Conservation (phyloP, 1,140 invertebrate genomes). For the Pseudomyrmex sp. region DNA sequence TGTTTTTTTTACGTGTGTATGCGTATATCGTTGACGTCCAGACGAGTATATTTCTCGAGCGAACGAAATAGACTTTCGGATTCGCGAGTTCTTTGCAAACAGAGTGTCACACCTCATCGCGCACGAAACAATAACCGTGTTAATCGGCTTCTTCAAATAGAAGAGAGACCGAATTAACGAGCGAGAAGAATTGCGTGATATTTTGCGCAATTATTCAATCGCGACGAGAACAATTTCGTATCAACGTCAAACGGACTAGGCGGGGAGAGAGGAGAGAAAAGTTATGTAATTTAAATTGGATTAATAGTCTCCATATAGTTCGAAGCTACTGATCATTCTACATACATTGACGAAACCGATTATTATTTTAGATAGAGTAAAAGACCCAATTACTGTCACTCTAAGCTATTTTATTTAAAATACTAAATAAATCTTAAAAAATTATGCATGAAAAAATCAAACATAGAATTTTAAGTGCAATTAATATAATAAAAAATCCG, state of each 20-base stretch:
- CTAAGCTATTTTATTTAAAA: no score
- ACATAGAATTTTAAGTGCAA: no score
- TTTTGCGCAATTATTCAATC: conserved; percentile 1
- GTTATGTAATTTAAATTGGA: conserved; percentile 16
- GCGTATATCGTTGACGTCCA: no score
- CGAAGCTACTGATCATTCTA: background rate
- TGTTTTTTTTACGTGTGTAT: no score
- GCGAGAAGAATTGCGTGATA: background rate
- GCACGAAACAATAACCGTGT: conserved; percentile 7
- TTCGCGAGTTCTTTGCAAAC: conserved; percentile 7
- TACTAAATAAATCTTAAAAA: no score
- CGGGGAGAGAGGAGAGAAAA: no score
- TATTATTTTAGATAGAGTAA: no score
- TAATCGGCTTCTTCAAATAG: background rate
- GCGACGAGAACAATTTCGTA: background rate
- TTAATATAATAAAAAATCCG: no score
- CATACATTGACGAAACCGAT: background rate
- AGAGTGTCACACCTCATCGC: background rate
- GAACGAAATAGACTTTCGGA: background rate
- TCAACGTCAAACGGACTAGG: background rate
- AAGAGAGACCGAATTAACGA: background rate
- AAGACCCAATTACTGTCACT: no score
- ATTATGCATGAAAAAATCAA: no score
- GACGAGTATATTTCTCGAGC: conserved; percentile 30
- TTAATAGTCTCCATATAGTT: background rate